phyloP scores from a whole-genome alignment of 2,888 invertebrate species.

The Eupithecia centaureata region DNA sequence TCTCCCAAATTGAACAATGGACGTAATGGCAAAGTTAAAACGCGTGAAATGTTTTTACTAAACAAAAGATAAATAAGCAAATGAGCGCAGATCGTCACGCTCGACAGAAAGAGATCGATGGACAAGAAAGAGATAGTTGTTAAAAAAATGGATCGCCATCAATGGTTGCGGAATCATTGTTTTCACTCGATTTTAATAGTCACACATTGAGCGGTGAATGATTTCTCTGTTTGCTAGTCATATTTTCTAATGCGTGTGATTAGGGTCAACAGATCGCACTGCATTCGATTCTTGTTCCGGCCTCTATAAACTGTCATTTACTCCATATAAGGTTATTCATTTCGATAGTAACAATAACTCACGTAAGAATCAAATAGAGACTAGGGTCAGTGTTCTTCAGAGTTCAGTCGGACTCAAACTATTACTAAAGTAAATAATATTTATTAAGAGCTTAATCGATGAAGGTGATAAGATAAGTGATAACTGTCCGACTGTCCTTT shows the following conservation, averaged over 20 bases:
- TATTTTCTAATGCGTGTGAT: constrained; percentile 66
- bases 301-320: constrained; percentile 30
- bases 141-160: constrained; percentile 45
- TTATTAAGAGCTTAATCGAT: too few relatives aligned
- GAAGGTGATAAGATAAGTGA: too few relatives aligned
- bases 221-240: constrained; percentile 60
- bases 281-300: constrained; percentile 39
- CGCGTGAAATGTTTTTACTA: constrained; percentile 52
- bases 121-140: constrained; percentile 44
- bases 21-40: constrained; percentile 48
- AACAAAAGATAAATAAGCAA: constrained; percentile 57
- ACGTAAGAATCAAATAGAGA: too few relatives aligned
- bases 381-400: too few relatives aligned
- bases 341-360: too few relatives aligned
- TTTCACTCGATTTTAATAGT: constrained; percentile 59
- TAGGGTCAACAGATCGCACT: constrained; percentile 60
- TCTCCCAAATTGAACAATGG: constrained; percentile 45
- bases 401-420: too few relatives aligned
- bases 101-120: constrained; percentile 35
- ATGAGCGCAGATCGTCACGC: constrained; percentile 50
- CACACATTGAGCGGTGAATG: constrained; percentile 49
- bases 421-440: too few relatives aligned
- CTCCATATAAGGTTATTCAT: constrained; percentile 3
- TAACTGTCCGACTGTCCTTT: too few relatives aligned
- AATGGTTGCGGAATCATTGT: constrained; percentile 48